Conservation (phyloP, 2,888 invertebrate species). For the Gari tellinella region DNA sequence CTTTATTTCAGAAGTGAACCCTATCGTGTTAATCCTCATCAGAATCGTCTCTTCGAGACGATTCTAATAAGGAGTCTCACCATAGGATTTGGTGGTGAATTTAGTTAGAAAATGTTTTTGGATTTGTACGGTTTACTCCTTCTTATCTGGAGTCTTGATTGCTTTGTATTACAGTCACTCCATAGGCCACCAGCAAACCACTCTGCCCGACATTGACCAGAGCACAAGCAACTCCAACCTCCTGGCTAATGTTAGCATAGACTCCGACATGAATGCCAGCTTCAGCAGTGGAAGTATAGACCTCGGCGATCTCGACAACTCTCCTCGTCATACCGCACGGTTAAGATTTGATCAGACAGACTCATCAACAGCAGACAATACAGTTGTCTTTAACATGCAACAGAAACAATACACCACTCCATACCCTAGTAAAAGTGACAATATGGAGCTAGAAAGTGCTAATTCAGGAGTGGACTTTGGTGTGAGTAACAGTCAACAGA, state of each 20-base stretch:
- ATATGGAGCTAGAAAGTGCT: conserved; percentile 72
- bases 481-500: background rate
- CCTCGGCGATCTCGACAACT: conserved; percentile 63
- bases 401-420: conserved; percentile 30
- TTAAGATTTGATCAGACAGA: conserved; percentile 24
- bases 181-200: too few species aligned
- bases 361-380: background rate
- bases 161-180: too few species aligned
- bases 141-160: too few species aligned
- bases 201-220: too few species aligned
- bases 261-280: conserved; percentile 73
- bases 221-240: conserved; percentile 58
- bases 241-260: conserved; percentile 79
- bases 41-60: too few species aligned
- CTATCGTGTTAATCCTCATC: too few species aligned
- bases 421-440: conserved; percentile 30
- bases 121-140: too few species aligned
- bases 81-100: too few species aligned
- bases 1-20: too few species aligned
- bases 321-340: conserved; percentile 46
- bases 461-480: conserved; percentile 55
- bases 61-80: too few species aligned
- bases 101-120: too few species aligned
- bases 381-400: conserved; percentile 34
- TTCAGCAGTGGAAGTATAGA: conserved; percentile 68